Conservation (phyloP, 30 jellyfish, hydroid and myxozoan genomes). For the Nemopilema nomurai region DNA sequence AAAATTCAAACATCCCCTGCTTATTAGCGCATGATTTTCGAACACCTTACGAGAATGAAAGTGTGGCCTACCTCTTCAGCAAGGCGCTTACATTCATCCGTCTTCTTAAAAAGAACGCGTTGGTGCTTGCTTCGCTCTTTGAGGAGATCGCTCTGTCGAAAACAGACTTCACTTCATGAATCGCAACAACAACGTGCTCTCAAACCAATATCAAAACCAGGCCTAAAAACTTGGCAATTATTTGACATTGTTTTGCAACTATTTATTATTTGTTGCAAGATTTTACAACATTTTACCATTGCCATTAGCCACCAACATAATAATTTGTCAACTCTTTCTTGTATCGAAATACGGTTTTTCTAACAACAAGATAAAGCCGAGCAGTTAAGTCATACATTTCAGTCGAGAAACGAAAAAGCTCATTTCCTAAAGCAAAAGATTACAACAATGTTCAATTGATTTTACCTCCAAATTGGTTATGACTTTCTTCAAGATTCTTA, state of each 20-base stretch:
- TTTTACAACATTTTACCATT: too few species aligned
- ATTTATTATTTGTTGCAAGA: too few species aligned
- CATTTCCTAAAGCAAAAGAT: background rate
- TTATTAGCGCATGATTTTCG: background rate
- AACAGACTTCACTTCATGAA: background rate
- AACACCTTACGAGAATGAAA: background rate
- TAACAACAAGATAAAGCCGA: too few species aligned
- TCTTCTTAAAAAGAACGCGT: constrained; percentile 73
- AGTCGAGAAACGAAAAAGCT: background rate
- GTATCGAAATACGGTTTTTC: too few species aligned
- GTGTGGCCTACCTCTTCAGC: constrained; percentile 74
- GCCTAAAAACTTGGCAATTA: too few species aligned
- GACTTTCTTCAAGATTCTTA: constrained; percentile 80
- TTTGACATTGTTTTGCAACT: too few species aligned
- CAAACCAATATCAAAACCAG: too few species aligned
- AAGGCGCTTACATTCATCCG: constrained; percentile 63
- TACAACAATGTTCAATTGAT: background rate
- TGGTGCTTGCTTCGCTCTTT: constrained; percentile 78
- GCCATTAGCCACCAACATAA: too few species aligned
- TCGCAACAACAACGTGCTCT: background rate
- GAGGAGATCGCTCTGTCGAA: constrained; percentile 70
- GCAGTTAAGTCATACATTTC: background rate
- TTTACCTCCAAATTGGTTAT: constrained; percentile 83
- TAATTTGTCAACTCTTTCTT: too few species aligned
- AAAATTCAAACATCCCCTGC: background rate